Evolutionary conservation across 2,113 vertebrate species (phyloP), one percentile per base, ranked within the genome.

Genomic region (Bambusicola thoracicus): DNA sequence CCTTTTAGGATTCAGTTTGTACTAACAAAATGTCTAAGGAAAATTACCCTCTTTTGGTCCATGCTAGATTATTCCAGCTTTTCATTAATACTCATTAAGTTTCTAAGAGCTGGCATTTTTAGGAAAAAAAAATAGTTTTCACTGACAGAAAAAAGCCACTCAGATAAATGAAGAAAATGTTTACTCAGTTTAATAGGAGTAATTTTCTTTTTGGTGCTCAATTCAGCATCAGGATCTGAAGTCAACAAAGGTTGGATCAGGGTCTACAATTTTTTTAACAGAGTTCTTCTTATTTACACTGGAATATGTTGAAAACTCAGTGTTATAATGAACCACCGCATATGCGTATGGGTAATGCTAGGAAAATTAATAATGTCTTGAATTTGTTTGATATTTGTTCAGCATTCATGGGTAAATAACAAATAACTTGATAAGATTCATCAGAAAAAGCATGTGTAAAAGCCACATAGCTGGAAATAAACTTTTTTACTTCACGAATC

Each of bases 71-170:
- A 93, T 84, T 96, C 65, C 63, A 93, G 53, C 56, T 94, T 82
- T 96, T 90, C 93, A 94, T 91, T 95, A 95, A 94, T 91, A 91
- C 84, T 87, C 81, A 95, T 85, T 95, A 95, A 59, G 81, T 73
- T 95, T 96, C 81, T 86, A 86, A 88, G 61, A 68, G 48, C 8
- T 94, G 82, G 68, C 56, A 88, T 77, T 92, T 93, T 89, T 75
- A 91, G 72, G 17, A 55, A 68, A 87, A 81, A 87, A 81, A 92
- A 92, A 38, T 22, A 81, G 82, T 91, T 96, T 93, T 89, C 67
- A 43, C 41, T 85, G 89, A 77, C 72, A 94, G 46, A 70, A 93
- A 91, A 97, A 90, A 93, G 56, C 48, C 82, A 91, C 58, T 8
- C 56, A 65, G 85, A 88, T 61, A 91, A 94, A 96, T 73, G 69